Evolutionary conservation across 2,797 vertebrate species (phyloP).

Genomic region (Euphonia xanthogaster): DNA sequence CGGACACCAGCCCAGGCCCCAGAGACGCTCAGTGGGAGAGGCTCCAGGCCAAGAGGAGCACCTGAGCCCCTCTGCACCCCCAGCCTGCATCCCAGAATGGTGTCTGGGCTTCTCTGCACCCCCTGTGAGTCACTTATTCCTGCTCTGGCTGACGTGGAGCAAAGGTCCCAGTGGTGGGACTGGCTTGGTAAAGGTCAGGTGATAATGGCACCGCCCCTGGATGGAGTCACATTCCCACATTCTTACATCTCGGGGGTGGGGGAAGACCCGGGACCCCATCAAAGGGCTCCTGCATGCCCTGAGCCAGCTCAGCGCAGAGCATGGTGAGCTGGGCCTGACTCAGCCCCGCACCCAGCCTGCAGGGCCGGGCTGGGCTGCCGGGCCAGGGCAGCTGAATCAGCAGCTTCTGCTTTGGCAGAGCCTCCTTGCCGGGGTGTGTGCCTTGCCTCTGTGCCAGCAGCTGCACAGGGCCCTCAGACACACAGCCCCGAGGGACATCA

Average conservation of each 20-base stretch:
- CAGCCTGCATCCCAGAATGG: not conserved
- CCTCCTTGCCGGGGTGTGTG: not conserved
- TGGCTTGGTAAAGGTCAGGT: not conserved
- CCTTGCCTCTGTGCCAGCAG: not conserved
- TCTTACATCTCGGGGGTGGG: not conserved
- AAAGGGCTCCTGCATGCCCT: not conserved
- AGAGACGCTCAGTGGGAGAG: rapidly evolving
- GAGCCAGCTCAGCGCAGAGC: not conserved
- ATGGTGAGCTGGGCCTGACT: not conserved
- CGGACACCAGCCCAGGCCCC: rapidly evolving
- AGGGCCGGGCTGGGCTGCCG: conserved; percentile 35
- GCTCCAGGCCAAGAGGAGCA: not conserved
- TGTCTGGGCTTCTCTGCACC: not conserved
- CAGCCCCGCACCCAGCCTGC: not conserved
- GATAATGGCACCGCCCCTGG: not conserved
- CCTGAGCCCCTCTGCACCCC: not conserved
- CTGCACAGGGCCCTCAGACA: not conserved
- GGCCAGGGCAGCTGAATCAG: not conserved
- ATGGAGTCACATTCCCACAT: not conserved
- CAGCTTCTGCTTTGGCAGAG: not conserved
- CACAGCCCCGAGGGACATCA: not conserved
- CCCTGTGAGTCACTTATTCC: not conserved
- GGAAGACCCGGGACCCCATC: too few relatives aligned
- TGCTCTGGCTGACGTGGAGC: rapidly evolving
- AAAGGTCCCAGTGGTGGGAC: rapidly evolving